Percentiles rank a stretch among this genome's conserved stretches.
These are phyloP conservation scores for Muscidifurax raptorellus DNA, from an alignment of 1,140 invertebrate genomes.

Conservation along the genomic window DNA sequence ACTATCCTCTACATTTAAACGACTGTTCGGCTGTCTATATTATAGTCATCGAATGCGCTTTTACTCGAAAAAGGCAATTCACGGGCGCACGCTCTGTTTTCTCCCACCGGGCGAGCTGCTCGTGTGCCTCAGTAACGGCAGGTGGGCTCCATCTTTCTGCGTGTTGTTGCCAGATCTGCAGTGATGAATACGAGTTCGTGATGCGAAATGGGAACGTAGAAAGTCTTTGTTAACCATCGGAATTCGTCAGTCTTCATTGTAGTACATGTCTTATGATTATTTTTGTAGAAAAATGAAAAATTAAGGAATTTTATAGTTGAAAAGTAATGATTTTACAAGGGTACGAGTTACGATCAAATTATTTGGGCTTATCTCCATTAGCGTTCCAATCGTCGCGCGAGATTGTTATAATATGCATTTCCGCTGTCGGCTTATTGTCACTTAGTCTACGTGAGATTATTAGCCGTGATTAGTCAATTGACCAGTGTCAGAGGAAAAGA, in stretches of 20 bases:
- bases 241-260: background rate
- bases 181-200: background rate
- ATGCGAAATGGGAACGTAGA: background rate
- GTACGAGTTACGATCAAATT: background rate
- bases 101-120: background rate
- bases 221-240: too few species aligned
- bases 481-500: constrained; percentile 12
- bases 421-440: constrained; percentile 11
- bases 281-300: background rate
- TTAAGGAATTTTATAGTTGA: background rate
- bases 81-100: background rate
- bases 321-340: background rate
- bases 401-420: constrained; percentile 24
- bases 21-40: background rate
- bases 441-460: background rate
- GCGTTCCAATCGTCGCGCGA: background rate
- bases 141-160: background rate
- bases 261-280: background rate
- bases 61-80: background rate
- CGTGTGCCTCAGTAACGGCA: background rate
- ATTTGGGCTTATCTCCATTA: background rate
- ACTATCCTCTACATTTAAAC: constrained; percentile 1
- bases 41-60: background rate
- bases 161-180: background rate
- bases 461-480: constrained; percentile 32